Evolutionary conservation across 2,113 vertebrate species (phyloP).

Genomic region (Ciconia boyciana): DNA sequence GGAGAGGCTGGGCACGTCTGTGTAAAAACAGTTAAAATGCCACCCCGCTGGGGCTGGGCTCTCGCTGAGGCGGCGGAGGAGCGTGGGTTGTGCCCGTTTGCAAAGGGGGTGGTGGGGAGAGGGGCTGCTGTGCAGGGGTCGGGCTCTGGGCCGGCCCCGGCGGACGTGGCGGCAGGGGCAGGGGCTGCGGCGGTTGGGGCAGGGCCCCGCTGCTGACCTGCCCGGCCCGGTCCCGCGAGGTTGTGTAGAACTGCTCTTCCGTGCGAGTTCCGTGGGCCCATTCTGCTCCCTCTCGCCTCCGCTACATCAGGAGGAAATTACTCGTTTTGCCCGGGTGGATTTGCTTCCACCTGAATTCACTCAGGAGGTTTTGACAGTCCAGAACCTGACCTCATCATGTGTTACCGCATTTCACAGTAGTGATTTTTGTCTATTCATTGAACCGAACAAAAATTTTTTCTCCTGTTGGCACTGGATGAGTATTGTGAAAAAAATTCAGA

Average conservation of each 20-base stretch:
- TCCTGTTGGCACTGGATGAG: not conserved
- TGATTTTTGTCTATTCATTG: not conserved
- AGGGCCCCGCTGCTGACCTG: not conserved
- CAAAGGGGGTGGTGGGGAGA: not conserved
- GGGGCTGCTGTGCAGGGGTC: not conserved
- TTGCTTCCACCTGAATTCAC: not conserved
- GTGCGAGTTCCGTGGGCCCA: no score
- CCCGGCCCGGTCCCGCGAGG: not conserved
- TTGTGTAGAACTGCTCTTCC: not conserved
- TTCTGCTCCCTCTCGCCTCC: not conserved
- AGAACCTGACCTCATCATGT: not conserved
- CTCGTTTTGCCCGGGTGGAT: not conserved
- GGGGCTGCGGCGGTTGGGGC: not conserved
- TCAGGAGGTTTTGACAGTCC: not conserved
- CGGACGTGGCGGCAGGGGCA: not conserved
- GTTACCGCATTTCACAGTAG: not conserved
- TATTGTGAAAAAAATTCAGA: not conserved
- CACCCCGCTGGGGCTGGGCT: not conserved
- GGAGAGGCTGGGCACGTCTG: accelerated
- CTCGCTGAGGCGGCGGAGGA: accelerated
- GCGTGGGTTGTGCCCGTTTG: not conserved
- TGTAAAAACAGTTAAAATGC: no score
- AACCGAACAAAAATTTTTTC: accelerated
- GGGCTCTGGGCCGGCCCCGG: not conserved
- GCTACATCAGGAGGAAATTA: not conserved